Conservation (phyloP, 2,797 vertebrate genomes). For the Eidolon dupreanum region DNA sequence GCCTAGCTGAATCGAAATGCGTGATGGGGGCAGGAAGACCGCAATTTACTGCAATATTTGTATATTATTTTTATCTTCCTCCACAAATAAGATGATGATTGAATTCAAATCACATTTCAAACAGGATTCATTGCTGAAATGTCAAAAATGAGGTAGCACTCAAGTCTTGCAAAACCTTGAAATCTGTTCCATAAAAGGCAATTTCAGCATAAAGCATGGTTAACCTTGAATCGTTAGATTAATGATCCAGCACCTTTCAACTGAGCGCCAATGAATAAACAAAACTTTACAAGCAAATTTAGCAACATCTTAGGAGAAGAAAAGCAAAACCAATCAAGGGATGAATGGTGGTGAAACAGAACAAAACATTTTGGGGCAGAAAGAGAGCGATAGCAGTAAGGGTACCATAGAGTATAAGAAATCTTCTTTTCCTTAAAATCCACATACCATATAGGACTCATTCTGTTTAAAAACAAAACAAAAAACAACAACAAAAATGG, state of each 20-base stretch:
- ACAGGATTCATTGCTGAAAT: conserved; percentile 82
- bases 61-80: conserved; percentile 76
- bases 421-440: not conserved
- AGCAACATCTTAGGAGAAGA: conserved; percentile 70
- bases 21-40: not conserved
- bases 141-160: conserved; percentile 79
- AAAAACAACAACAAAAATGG: not conserved
- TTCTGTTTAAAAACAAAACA: not conserved
- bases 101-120: conserved; percentile 79
- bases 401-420: not conserved
- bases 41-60: conserved; percentile 66
- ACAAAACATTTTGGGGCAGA: not conserved
- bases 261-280: conserved; percentile 78
- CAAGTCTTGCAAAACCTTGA: conserved; percentile 77
- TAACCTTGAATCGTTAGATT: conserved; percentile 82
- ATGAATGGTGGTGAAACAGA: conserved; percentile 31
- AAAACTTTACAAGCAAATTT: conserved; percentile 82
- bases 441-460: not conserved
- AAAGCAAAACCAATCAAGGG: conserved; percentile 71
- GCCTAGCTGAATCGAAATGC: not conserved
- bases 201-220: conserved; percentile 82
- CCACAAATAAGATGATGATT: conserved; percentile 69
- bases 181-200: conserved; percentile 80
- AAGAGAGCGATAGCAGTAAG: not conserved
- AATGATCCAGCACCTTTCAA: conserved; percentile 79